Conservation (phyloP, 2,888 invertebrate species). For the Drosophila nigricruria region DNA sequence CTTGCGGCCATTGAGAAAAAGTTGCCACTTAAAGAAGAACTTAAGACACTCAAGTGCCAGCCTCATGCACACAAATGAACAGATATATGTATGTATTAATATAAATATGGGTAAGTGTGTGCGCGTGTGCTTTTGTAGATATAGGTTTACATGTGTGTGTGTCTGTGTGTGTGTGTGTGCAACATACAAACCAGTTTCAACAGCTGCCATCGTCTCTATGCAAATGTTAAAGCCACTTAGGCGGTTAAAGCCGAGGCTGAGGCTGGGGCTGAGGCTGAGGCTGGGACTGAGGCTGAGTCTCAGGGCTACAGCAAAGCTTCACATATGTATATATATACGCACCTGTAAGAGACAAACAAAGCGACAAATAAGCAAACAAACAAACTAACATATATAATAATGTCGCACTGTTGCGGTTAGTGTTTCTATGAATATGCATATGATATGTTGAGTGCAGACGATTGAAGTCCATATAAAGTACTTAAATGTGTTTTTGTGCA, state of each 20-base stretch:
- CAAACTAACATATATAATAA: conserved; percentile 57
- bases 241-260: conserved; percentile 32
- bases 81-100: conserved; percentile 24
- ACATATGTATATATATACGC: conserved; percentile 33
- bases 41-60: conserved; percentile 73
- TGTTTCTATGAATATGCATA: conserved; percentile 71
- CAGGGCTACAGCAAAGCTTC: conserved; percentile 26
- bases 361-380: conserved; percentile 55
- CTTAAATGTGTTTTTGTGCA: conserved; percentile 37
- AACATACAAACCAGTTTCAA: conserved; percentile 47
- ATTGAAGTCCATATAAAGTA: conserved; percentile 26
- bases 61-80: conserved; percentile 53
- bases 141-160: not conserved
- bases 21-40: conserved; percentile 73
- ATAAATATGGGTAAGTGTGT: conserved; percentile 5
- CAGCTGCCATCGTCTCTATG: conserved; percentile 32
- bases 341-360: conserved; percentile 63
- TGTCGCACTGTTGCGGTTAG: conserved; percentile 63
- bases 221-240: conserved; percentile 48
- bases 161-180: conserved; percentile 4
- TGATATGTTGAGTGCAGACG: conserved; percentile 17
- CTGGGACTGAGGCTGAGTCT: conserved; percentile 2
- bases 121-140: conserved; percentile 6
- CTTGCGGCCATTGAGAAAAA: conserved; percentile 76
- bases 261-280: conserved; percentile 12